Conservation (phyloP, 2,888 invertebrate species). For the Embidobia sp. region DNA sequence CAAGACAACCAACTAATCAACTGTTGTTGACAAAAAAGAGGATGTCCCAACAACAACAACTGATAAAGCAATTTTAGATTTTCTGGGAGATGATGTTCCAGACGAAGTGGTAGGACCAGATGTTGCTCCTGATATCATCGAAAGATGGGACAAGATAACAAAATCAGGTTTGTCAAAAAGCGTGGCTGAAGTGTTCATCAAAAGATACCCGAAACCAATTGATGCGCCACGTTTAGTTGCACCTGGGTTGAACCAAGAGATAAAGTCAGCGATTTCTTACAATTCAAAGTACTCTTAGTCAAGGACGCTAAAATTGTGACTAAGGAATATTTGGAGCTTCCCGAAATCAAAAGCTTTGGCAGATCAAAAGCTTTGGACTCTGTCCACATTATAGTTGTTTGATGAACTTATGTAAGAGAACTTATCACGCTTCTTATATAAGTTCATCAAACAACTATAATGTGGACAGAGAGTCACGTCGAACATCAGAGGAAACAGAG, state of each 20-base stretch:
- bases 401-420: too few relatives aligned
- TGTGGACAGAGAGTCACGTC: too few relatives aligned
- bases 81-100: neutral
- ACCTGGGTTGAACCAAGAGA: neutral
- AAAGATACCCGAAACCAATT: neutral
- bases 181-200: neutral
- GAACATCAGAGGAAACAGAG: too few relatives aligned
- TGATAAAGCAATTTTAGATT: conserved; percentile 1
- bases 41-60: neutral
- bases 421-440: too few relatives aligned
- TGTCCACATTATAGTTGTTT: too few relatives aligned
- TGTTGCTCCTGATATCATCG: neutral
- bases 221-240: neutral
- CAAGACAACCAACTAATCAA: neutral
- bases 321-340: too few relatives aligned
- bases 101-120: neutral
- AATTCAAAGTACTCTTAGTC: too few relatives aligned
- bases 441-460: too few relatives aligned
- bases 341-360: too few relatives aligned
- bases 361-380: too few relatives aligned
- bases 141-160: neutral
- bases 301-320: too few relatives aligned
- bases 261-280: neutral
- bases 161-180: neutral
- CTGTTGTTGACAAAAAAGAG: neutral